phyloP scores from a whole-genome alignment of 1,140 invertebrate genomes.

The Nomia melanderi region DNA sequence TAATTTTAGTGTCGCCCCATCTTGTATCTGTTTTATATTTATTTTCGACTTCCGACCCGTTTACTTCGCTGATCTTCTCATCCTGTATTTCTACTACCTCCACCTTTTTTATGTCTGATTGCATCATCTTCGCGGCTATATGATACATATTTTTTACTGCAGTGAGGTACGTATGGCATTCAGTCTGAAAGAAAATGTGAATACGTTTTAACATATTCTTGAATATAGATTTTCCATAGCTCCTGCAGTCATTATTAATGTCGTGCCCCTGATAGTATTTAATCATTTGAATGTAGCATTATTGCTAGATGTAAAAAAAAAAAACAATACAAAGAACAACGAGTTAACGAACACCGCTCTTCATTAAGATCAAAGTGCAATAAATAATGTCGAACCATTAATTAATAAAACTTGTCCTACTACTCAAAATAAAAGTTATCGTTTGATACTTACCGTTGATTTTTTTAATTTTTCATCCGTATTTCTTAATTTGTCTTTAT shows the following conservation, averaged over 20 bases:
- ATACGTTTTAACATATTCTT: not conserved
- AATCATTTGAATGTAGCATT: too few species aligned
- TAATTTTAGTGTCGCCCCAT: slow-evolving; percentile 77
- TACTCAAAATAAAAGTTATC: too few species aligned
- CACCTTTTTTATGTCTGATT: slow-evolving; percentile 75
- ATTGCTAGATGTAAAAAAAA: too few species aligned
- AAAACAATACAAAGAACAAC: too few species aligned
- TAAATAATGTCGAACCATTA: too few species aligned
- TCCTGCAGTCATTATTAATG: too few species aligned
- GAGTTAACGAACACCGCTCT: too few species aligned
- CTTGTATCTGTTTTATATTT: slow-evolving; percentile 78
- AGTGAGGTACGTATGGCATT: slow-evolving; percentile 75
- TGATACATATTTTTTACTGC: slow-evolving; percentile 78
- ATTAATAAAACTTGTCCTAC: too few species aligned
- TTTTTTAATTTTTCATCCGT: slow-evolving; percentile 82
- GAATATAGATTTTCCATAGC: too few species aligned
- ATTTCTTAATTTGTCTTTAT: slow-evolving; percentile 82
- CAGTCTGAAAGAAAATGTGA: slow-evolving; percentile 65
- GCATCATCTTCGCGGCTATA: slow-evolving; percentile 75
- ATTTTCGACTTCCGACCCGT: slow-evolving; percentile 75
- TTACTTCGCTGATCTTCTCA: slow-evolving; percentile 76
- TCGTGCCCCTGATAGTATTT: too few species aligned
- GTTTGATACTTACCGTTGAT: slow-evolving; percentile 77
- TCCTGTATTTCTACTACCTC: slow-evolving; percentile 80
- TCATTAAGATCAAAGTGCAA: too few species aligned